Base-by-base conservation (phyloP, 2,888 invertebrate genomes). In the Clunio marinus region DNA sequence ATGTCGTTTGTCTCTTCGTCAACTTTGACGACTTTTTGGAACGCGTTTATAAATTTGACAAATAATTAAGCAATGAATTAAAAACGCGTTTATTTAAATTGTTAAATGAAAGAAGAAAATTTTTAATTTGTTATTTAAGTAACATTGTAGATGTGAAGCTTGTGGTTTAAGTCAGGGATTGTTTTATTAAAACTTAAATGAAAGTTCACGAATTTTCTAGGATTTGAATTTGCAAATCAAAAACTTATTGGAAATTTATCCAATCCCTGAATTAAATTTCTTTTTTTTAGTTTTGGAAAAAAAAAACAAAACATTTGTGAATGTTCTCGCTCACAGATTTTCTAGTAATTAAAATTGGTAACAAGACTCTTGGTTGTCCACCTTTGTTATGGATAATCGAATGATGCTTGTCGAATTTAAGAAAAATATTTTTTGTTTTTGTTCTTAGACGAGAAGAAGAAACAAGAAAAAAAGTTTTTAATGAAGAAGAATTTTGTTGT, bases 321-420 rank as follows among this genome's bases (percentile, higher is more conserved):
- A 32, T 32, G 13, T 32, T 32, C 7, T 32, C 35, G 13, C 7
- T 5, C 35, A 32, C 7, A 8, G 35, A 8, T 13, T 32, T 13
- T 5, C 51, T 51, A 2, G 22, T 22, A 51, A 22, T 51, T 51
- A 20, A 20, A 51, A 51, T 51, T 51, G 51, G 51, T 51, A 22
- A 51, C 51, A 51, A 51, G 51, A 51, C 4, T 51, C 51, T 7
- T 20, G 22, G 51, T 8, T 15, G 15, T 45, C 45, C 45, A 15
- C 5, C 15, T 5, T 45, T 15, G 45, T 4, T n/a, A 45, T 15
- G 45, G 15, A n/a, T 51, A 8, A 13, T n/a, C 41, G n/a, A 10
- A 4, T 65, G 63, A 65, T 20, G 25, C 45, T 65, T 65, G 63
- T 65, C 62, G 24, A 46, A 46, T 46, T 45, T 62, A 13, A 45